phyloP scores from a whole-genome alignment of 2,797 vertebrate genomes.

The Dryobates pubescens region DNA sequence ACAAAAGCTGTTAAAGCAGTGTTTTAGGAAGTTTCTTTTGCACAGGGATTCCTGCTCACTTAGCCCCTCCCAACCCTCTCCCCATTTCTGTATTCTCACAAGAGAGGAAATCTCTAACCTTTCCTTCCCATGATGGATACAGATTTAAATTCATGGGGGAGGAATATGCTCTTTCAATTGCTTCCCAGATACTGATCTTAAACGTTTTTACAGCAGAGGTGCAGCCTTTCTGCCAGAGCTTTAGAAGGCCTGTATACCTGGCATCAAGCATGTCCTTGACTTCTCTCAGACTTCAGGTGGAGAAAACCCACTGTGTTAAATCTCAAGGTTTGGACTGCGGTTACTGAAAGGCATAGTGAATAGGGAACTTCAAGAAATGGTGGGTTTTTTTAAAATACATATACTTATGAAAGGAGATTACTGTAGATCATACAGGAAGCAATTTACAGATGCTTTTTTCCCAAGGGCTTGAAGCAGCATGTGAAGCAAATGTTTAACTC shows the following conservation, averaged over 20 bases:
- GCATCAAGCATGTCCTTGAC: background rate
- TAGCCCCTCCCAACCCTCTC: background rate
- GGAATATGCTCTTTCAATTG: background rate
- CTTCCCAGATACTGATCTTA: background rate
- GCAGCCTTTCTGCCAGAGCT: background rate
- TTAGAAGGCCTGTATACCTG: background rate
- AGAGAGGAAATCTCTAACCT: background rate
- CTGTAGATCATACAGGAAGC: background rate
- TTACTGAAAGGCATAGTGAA: background rate
- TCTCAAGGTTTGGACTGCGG: background rate
- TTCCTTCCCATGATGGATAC: background rate
- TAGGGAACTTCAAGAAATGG: background rate
- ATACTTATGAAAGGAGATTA: rapidly evolving
- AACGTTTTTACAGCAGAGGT: background rate
- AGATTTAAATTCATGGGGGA: background rate
- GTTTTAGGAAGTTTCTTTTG: background rate
- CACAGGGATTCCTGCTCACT: background rate
- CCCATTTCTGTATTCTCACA: background rate
- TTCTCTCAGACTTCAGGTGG: background rate
- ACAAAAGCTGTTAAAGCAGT: background rate
- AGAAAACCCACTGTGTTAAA: background rate
- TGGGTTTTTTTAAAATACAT: background rate
- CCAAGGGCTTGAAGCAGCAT: background rate
- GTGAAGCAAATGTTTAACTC: background rate
- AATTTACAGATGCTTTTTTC: background rate